phyloP scores from a whole-genome alignment of 2,888 invertebrate genomes.

The Drosophila putrida region DNA sequence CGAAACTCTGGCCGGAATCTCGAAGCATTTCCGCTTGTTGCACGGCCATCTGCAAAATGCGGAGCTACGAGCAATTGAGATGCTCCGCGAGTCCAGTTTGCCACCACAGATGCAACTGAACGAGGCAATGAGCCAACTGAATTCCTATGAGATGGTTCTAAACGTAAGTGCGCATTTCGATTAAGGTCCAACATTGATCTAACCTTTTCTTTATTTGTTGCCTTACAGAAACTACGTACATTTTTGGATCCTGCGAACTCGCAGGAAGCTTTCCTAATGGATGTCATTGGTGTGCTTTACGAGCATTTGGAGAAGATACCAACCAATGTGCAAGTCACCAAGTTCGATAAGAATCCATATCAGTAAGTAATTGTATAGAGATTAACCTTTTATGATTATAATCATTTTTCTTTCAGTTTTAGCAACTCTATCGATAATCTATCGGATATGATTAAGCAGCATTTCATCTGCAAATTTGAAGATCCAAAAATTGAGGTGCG shows the following conservation, averaged over 20 bases:
- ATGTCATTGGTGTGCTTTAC: constrained; percentile 53
- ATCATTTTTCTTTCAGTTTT: constrained; percentile 23
- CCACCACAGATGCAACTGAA: constrained; percentile 71
- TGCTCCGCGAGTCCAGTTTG: constrained; percentile 70
- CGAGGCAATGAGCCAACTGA: constrained; percentile 63
- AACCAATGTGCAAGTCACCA: constrained; percentile 61
- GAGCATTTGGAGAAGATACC: constrained; percentile 76
- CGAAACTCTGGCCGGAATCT: constrained; percentile 70
- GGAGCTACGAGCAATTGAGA: constrained; percentile 71
- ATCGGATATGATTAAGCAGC: neutral
- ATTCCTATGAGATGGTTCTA: constrained; percentile 65
- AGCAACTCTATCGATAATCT: constrained; percentile 8
- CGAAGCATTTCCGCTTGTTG: constrained; percentile 75
- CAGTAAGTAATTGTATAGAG: constrained; percentile 52
- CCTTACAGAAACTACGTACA: constrained; percentile 64
- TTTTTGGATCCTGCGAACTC: constrained; percentile 48
- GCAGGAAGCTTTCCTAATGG: constrained; percentile 59
- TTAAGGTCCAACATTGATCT: neutral
- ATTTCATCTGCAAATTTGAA: constrained; percentile 45
- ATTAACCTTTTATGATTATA: neutral
- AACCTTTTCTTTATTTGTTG: too few species aligned
- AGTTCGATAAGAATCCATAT: constrained; percentile 73
- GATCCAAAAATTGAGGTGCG: constrained; percentile 70
- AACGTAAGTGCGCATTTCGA: constrained; percentile 57
- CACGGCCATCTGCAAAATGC: constrained; percentile 82